phyloP scores from a whole-genome alignment of 1,140 invertebrate genomes.

The Sycophila sp. region DNA sequence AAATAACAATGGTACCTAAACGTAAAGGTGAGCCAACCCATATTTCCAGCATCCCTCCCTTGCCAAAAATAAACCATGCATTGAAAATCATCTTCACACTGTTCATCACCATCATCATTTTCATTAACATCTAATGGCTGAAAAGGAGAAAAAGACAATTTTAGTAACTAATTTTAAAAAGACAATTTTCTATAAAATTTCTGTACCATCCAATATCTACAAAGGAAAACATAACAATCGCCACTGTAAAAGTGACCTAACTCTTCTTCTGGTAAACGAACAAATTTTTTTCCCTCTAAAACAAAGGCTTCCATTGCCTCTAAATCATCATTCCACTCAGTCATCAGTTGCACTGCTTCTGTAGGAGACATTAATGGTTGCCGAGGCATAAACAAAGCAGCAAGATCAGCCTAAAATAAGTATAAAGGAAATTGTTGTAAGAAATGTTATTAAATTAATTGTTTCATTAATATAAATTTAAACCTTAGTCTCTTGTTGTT shows the following conservation, averaged over 20 bases:
- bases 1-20: slow-evolving; percentile 74
- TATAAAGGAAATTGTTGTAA: not conserved
- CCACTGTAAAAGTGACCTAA: slow-evolving; percentile 92
- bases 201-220: slow-evolving; percentile 88
- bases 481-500: slow-evolving; percentile 87
- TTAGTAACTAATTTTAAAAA: slow-evolving; percentile 9
- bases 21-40: slow-evolving; percentile 99
- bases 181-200: slow-evolving; percentile 43
- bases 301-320: slow-evolving; percentile 98
- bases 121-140: slow-evolving; percentile 70
- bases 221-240: slow-evolving; percentile 98
- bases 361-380: slow-evolving; percentile 86
- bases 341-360: slow-evolving; percentile 91
- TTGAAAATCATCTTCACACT: slow-evolving; percentile 88
- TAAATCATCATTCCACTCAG: slow-evolving; percentile 96
- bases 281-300: slow-evolving; percentile 97
- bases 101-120: slow-evolving; percentile 74
- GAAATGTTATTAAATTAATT: no score
- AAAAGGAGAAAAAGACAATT: slow-evolving; percentile 35
- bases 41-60: slow-evolving; percentile 95
- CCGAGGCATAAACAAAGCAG: slow-evolving; percentile 94
- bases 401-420: slow-evolving; percentile 82
- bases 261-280: slow-evolving; percentile 93
- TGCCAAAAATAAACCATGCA: slow-evolving; percentile 99
- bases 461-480: slow-evolving; percentile 2